Base-by-base conservation (phyloP, 2,797 vertebrate species). In the Parauchenoglanis punctatus region DNA sequence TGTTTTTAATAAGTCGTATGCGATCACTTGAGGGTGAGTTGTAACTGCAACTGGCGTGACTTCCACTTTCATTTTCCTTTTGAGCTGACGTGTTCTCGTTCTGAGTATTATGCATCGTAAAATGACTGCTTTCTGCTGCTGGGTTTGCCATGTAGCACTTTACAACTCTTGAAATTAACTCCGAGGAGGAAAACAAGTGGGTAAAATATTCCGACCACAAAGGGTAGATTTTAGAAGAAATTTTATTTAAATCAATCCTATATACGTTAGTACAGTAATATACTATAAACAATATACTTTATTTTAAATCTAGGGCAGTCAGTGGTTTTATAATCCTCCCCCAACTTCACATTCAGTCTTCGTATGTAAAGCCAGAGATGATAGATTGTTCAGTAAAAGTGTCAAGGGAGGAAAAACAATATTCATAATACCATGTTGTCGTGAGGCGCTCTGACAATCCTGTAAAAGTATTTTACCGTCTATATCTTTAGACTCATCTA, bases 1-100 rank as follows among this genome's bases (percentile, higher is more conserved):
- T 56, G 58, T 23, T 59, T 20, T 44, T 44, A 46, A 1, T 31
- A 67, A 65, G 40, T 81, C 35, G 2, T 49, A 11, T 20, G 46
- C 3, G 18, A 18, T 49, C 2, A 63, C n/a, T 67, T 11, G 44
- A 25, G 68, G 7, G 20, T n/a, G 35, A 10, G 31, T 28, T 17
- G 12, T 76, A 52, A 78, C 17, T 58, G 52, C 76, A 58, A 35
- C 17, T 58, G 17, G 20, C 25, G 13, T 59, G 40, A 13, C 56
- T 63, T 75, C 59, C 59, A 68, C 46, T 88, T 83, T 88, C 80
- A 61, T 63, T 86, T 88, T 88, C 70, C 4, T 68, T 85, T 46
- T 85, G 46, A 88, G 56, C 4, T 31, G 44, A 8, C 1, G 0
- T 46, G 2, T 46, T 88, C 70, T 46, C 11, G 0, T 46, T 85